Evolutionary conservation across 2,888 invertebrate species (phyloP).

Genomic region (Desoria tigrina): DNA sequence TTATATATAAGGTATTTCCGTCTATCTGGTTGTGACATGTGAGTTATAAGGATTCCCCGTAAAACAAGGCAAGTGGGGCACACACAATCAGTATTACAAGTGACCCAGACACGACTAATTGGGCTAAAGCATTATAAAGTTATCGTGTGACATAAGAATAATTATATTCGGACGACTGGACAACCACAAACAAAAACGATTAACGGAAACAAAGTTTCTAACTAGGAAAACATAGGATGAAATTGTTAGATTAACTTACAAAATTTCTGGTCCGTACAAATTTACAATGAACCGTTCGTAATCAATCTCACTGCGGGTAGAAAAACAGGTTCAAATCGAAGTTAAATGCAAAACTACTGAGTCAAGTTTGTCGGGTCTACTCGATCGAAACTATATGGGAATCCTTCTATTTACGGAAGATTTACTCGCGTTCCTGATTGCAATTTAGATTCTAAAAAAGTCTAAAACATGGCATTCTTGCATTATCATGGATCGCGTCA

Average conservation of each 20-base stretch:
- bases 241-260: constrained; percentile 53
- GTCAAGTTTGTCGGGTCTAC: not conserved
- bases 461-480: no score
- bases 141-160: no score
- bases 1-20: no score
- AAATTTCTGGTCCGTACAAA: constrained; percentile 55
- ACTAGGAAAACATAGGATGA: no score
- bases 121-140: constrained; percentile 1
- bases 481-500: no score
- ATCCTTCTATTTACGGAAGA: not conserved
- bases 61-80: constrained; percentile 1
- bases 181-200: constrained; percentile 5
- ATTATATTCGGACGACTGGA: constrained; percentile 3
- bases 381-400: not conserved
- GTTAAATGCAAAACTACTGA: constrained; percentile 21
- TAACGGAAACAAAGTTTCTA: no score
- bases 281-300: constrained; percentile 56
- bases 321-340: constrained; percentile 15
- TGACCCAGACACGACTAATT: not conserved
- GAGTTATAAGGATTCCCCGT: not conserved
- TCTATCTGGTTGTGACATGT: no score
- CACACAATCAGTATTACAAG: not conserved
- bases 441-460: not conserved
- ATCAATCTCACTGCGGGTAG: constrained; percentile 49
- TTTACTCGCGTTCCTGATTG: not conserved